A percentile compares a stretch with the other conserved stretches of the same genome.
These are phyloP conservation scores for Poicephalus meyeri DNA, from an alignment of 2,113 vertebrate species.

Conservation along the genomic window DNA sequence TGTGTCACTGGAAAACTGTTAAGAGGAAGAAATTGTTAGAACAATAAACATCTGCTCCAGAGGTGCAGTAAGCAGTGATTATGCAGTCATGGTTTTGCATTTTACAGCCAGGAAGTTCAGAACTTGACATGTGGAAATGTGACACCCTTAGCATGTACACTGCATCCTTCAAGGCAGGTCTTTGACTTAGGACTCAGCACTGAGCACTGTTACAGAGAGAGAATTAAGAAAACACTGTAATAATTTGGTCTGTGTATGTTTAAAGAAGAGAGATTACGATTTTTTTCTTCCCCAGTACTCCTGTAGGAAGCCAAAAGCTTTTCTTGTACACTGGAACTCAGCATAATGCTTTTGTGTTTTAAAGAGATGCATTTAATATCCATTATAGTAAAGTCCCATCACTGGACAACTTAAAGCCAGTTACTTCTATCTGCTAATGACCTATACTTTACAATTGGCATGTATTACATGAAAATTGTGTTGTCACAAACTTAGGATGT, in stretches of 20 bases:
- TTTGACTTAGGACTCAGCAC: neutral
- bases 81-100: neutral
- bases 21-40: neutral
- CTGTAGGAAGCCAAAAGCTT: neutral
- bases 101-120: neutral
- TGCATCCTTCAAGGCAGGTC: neutral
- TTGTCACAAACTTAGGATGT: neutral
- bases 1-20: neutral
- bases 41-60: constrained; percentile 11
- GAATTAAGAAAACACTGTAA: neutral
- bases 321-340: neutral
- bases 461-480: neutral
- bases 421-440: neutral
- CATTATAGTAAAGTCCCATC: neutral
- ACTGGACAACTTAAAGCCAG: neutral
- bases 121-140: neutral
- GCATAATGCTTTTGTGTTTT: neutral
- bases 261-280: neutral
- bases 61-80: neutral
- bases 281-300: neutral
- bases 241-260: neutral
- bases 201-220: neutral
- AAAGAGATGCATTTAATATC: neutral
- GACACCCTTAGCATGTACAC: neutral
- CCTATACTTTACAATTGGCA: neutral